phyloP scores from a whole-genome alignment of 64 coral and sea anemone species.

The Pocillopora damicornis region DNA sequence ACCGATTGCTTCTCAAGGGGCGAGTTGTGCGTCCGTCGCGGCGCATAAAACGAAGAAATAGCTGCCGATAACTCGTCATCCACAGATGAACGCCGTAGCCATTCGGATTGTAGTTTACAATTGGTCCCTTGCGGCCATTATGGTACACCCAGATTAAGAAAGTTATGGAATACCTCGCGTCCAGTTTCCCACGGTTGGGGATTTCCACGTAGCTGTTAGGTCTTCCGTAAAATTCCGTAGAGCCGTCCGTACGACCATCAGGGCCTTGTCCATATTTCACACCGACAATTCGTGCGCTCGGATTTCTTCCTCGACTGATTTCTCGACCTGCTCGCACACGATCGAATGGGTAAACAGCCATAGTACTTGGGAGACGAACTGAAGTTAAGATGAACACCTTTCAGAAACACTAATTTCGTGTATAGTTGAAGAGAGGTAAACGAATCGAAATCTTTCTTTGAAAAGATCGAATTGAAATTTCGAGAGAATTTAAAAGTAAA shows the following conservation, averaged over 20 bases:
- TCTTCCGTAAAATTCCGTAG: conserved; percentile 30
- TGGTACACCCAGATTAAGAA: conserved; percentile 74
- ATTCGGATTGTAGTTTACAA: conserved; percentile 60
- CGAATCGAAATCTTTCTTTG: no score
- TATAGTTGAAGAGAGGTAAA: no score
- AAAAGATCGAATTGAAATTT: no score
- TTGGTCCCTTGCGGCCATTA: conserved; percentile 18
- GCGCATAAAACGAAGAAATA: conserved; percentile 33
- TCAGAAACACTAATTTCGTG: no score
- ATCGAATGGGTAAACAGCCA: conserved; percentile 54
- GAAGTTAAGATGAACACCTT: not conserved
- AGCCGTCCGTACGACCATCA: conserved; percentile 48
- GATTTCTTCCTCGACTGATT: conserved; percentile 37
- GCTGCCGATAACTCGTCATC: not conserved
- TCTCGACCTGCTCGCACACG: conserved; percentile 27
- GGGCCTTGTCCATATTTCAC: conserved; percentile 39
- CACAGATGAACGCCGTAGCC: conserved; percentile 4
- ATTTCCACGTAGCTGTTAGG: conserved; percentile 67
- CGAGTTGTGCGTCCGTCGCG: conserved; percentile 19
- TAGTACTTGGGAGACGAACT: conserved; percentile 29
- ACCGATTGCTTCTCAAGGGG: conserved; percentile 26
- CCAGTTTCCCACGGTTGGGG: conserved; percentile 61
- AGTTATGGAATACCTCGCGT: conserved; percentile 61
- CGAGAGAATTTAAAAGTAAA: not conserved
- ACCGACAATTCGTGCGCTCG: conserved; percentile 3